A percentile compares a stretch with the other conserved stretches of the same genome.
Evolutionary conservation across 2,113 vertebrate genomes (phyloP).

Genomic region (Hippocampus abdominalis): DNA sequence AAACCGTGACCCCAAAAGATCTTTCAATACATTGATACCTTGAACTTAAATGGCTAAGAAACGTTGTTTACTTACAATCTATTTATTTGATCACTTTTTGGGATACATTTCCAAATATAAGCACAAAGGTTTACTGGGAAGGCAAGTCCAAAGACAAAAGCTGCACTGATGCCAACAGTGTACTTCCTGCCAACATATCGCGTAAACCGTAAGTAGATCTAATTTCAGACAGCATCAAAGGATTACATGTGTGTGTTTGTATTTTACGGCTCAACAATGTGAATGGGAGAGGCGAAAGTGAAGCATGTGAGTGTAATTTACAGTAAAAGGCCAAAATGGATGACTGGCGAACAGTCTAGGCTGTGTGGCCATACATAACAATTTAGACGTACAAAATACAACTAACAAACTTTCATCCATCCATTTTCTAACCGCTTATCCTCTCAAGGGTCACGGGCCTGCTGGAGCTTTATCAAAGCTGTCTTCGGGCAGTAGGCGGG

Average conservation of each 20-base stretch:
- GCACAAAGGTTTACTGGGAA: background rate
- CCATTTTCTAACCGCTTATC: too few species aligned
- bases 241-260: background rate
- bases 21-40: background rate
- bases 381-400: too few species aligned
- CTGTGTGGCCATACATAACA: background rate
- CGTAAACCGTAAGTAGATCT: background rate
- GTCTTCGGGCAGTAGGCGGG: too few species aligned
- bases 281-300: background rate
- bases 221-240: background rate
- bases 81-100: too few species aligned
- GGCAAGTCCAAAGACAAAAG: background rate
- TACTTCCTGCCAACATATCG: background rate
- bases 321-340: background rate
- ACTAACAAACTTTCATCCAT: too few species aligned
- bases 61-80: too few species aligned
- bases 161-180: background rate
- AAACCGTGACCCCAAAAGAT: background rate
- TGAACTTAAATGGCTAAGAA: background rate
- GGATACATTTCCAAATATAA: background rate
- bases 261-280: background rate
- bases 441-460: too few species aligned
- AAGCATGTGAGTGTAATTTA: background rate
- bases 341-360: background rate
- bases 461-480: too few species aligned